Base-by-base conservation (phyloP, 2,797 vertebrate species). In the Ibycter americanus region DNA sequence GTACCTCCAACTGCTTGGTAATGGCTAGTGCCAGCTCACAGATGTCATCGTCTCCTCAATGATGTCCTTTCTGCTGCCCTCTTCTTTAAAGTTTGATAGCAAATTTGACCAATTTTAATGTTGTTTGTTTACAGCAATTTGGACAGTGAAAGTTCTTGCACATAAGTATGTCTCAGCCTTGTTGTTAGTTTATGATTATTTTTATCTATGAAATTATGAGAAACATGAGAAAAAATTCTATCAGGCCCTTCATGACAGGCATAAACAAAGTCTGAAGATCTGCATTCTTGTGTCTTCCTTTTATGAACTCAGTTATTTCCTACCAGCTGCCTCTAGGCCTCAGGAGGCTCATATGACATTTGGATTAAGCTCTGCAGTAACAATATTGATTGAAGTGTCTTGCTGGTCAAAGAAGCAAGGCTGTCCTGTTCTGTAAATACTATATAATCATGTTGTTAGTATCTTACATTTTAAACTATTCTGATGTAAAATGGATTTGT, bases 291-390 rank as follows among this genome's bases (percentile, higher is more conserved):
- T 0, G 2, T 27, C 27, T 62, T 38, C 42, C 26, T 14, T 55
- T 54, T 34, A 36, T 15, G 3, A 66, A 34, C 58, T 79, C 1
- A 0, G 36, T 4, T 89, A 15, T 89, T 90, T 89, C 77, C 59
- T 71, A 36, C 54, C 73, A 92, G 86, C 86, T 92, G 73, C 62
- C 42, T 23, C 11, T 2, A 9, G 42, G 66, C 70, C 88, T 72
- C 88, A 2, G 67, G 89, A 93, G 92, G 42, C 77, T 90, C 74
- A 11, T 56, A n/a, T 52, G 81, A 63, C 83, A 70, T 92, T 87
- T 93, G 85, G 77, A 92, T 92, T 70, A 63, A 80, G 83, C 70
- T 96, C 77, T 96, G 55, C 73, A 95, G 34, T 93, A 88, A 82
- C 73, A 87, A 15, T 34, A 73, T 79, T 82, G 91, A 94, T 70